Conservation (phyloP, 2,797 vertebrate genomes). For the Falco peregrinus region DNA sequence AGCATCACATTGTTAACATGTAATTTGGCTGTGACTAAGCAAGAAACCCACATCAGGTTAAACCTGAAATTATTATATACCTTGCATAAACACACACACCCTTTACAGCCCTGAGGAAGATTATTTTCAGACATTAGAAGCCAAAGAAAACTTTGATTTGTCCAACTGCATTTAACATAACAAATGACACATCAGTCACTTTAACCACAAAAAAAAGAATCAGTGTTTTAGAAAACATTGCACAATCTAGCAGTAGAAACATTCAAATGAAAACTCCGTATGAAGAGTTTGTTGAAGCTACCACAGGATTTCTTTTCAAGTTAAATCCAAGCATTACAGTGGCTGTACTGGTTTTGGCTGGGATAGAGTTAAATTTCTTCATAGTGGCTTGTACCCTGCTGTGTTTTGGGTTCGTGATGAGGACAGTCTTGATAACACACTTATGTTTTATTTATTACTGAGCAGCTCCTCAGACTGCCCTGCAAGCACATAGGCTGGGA, state of each 20-base stretch:
- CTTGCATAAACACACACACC: neutral
- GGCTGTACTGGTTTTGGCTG: neutral
- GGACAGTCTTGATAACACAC: neutral
- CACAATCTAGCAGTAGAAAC: neutral
- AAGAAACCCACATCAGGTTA: neutral
- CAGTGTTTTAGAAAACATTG: neutral
- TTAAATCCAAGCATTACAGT: neutral
- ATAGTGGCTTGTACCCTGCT: neutral
- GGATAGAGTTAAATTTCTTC: neutral
- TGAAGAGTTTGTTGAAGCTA: neutral
- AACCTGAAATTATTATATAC: neutral
- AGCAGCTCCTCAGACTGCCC: neutral
- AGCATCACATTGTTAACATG: neutral
- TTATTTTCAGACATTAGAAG: neutral
- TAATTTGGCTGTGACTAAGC: neutral
- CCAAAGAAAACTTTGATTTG: neutral
- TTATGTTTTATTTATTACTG: neutral
- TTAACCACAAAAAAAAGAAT: neutral
- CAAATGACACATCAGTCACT: neutral
- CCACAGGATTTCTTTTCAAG: neutral
- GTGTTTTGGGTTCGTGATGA: neutral
- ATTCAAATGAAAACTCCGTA: neutral
- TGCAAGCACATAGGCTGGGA: fast-evolving
- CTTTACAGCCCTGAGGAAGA: neutral
- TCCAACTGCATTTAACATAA: neutral